These are phyloP conservation scores for Oxyura jamaicensis DNA, from an alignment of 2,113 vertebrate genomes.

Conservation along the genomic window DNA sequence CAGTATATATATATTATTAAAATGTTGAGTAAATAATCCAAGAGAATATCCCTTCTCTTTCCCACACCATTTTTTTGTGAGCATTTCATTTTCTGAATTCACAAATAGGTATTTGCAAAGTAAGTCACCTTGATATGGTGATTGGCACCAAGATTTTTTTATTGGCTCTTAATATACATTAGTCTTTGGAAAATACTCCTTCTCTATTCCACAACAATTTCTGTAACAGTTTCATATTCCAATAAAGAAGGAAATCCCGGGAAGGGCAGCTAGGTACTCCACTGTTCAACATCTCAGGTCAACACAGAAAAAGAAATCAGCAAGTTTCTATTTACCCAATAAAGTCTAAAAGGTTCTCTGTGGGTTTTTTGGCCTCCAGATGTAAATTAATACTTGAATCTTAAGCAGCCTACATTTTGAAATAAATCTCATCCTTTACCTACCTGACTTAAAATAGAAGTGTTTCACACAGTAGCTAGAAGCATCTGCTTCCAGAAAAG, in stretches of 20 bases:
- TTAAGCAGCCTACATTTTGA: background rate
- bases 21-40: background rate
- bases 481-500: background rate
- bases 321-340: background rate
- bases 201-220: background rate
- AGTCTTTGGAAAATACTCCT: background rate
- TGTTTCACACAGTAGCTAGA: background rate
- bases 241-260: background rate
- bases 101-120: background rate
- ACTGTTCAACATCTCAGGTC: background rate
- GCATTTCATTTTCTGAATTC: background rate
- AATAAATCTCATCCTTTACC: background rate
- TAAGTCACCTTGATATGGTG: background rate
- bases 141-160: background rate
- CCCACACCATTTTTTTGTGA: no score
- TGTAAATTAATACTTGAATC: background rate
- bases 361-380: background rate
- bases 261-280: rapidly evolving
- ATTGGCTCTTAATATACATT: background rate
- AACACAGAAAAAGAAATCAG: background rate
- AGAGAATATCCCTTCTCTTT: background rate
- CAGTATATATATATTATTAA: background rate
- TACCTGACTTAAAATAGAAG: background rate
- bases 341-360: background rate
- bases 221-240: background rate